Conservation (phyloP, 2,888 invertebrate species). For the Clostera curtula region DNA sequence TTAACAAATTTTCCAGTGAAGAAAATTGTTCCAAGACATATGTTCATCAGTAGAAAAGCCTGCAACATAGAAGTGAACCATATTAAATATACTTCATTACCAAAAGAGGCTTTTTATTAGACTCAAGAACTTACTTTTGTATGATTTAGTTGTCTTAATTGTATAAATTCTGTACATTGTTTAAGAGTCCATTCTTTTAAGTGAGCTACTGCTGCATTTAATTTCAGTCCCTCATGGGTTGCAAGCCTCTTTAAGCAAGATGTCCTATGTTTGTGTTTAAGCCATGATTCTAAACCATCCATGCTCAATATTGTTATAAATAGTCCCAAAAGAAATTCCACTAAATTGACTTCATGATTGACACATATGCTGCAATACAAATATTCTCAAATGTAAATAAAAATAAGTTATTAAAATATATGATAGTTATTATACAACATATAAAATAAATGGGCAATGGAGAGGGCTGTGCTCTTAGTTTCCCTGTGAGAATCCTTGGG, state of each 20-base stretch:
- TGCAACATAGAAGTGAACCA: slow-evolving; percentile 35
- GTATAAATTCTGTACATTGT: slow-evolving; percentile 42
- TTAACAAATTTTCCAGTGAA: slow-evolving; percentile 49
- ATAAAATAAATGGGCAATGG: no score
- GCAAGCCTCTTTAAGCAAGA: slow-evolving; percentile 49
- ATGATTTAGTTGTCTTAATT: slow-evolving; percentile 54
- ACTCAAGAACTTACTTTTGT: slow-evolving; percentile 45
- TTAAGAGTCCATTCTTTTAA: slow-evolving; percentile 33
- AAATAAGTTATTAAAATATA: no score
- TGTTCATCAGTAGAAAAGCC: slow-evolving; percentile 58
- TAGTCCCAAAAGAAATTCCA: slow-evolving; percentile 43
- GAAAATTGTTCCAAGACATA: slow-evolving; percentile 42
- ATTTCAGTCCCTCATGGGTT: slow-evolving; percentile 32
- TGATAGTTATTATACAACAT: no score
- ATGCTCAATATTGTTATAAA: slow-evolving; percentile 32
- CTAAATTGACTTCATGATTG: slow-evolving; percentile 42
- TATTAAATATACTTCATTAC: slow-evolving; percentile 3
- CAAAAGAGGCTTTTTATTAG: neutral
- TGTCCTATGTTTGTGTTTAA: slow-evolving; percentile 60
- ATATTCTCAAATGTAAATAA: neutral
- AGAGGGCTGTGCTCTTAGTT: no score
- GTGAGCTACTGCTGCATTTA: slow-evolving; percentile 25
- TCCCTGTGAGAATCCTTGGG: no score
- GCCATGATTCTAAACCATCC: slow-evolving; percentile 61
- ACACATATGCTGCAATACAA: slow-evolving; percentile 45